Conservation (phyloP, 2,113 vertebrate genomes). For the Lates calcarifer region DNA sequence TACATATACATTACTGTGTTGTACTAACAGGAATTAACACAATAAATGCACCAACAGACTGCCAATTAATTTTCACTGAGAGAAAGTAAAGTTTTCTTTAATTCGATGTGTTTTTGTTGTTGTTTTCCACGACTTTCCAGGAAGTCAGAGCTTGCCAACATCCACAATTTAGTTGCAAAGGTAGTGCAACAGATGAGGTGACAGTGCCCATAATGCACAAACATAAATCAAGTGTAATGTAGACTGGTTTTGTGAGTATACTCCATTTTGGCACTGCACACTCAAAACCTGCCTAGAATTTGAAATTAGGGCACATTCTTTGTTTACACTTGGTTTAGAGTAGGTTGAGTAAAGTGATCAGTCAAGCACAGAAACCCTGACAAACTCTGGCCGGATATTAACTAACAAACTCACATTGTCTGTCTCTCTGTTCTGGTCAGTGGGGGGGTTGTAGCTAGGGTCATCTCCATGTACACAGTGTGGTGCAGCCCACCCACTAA, state of each 20-base stretch:
- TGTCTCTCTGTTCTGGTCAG: conserved; percentile 20
- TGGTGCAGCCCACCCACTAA: conserved; percentile 61
- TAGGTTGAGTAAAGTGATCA: conserved; percentile 49
- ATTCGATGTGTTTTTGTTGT: too few relatives aligned
- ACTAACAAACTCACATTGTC: conserved; percentile 44
- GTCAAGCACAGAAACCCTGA: conserved; percentile 44
- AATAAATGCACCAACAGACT: neutral
- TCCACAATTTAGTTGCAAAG: neutral
- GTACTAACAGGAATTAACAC: too few relatives aligned
- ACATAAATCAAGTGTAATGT: neutral
- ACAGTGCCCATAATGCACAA: neutral
- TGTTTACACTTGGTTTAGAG: neutral
- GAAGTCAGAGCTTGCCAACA: neutral
- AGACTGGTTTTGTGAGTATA: neutral
- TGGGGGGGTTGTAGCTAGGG: conserved; percentile 67
- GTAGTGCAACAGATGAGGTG: neutral
- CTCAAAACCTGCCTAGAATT: neutral
- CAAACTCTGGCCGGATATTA: conserved; percentile 49
- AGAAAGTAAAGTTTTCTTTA: too few relatives aligned
- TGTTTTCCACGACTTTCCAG: too few relatives aligned
- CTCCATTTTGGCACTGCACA: neutral
- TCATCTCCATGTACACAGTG: conserved; percentile 80
- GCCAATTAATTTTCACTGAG: too few relatives aligned
- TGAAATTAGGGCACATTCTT: neutral
- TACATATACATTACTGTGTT: too few relatives aligned